Evolutionary conservation across 2,797 vertebrate genomes (phyloP), one percentile per base, ranked within the genome.

Genomic region (Hybognathus amarus): DNA sequence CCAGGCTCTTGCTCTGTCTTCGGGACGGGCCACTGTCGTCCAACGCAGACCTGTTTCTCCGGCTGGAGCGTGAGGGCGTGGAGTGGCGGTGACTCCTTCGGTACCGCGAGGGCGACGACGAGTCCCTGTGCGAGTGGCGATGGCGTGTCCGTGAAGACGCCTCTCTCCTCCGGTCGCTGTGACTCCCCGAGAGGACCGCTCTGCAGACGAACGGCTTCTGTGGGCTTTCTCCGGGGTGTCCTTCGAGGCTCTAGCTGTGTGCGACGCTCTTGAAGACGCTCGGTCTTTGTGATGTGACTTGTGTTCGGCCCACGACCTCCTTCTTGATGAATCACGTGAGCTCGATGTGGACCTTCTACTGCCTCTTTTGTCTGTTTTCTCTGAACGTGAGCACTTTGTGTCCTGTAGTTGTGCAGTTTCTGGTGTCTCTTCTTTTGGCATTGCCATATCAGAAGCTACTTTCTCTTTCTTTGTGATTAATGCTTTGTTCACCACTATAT

Each of bases 151-250:
- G 76, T 76, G 83, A 83, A 1, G 84, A 76, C 6, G 63, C 18
- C n/a, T 47, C 47, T 50, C 83, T 77, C 13, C 52, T 68, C 64
- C 64, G 66, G 24, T 74, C 69, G 30, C 64, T 73, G 68, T 89
- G 90, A 89, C 90, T 90, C 68, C 87, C 86, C 85, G 93, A 24
- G 82, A 73, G 6, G 47, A 24, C 0, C 67, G 50, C 83, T 93
- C 94, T 61, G 94, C 91, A 83, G 94, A 94, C 1, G 79, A 87
- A 80, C 86, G 93, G 75, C 71, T 94, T 90, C 86, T 92, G 50
- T 83, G 87, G 17, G 66, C 63, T 42, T 52, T 73, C 12, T 84
- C 82, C 18, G 73, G 33, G 18, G 36, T 61, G 2, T 86, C 61
- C 42, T 77, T 87, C 2, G 66, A 81, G 38, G 17, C 27, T 56